Base-by-base conservation (phyloP, 2,113 vertebrate species). In the Clupea harengus region DNA sequence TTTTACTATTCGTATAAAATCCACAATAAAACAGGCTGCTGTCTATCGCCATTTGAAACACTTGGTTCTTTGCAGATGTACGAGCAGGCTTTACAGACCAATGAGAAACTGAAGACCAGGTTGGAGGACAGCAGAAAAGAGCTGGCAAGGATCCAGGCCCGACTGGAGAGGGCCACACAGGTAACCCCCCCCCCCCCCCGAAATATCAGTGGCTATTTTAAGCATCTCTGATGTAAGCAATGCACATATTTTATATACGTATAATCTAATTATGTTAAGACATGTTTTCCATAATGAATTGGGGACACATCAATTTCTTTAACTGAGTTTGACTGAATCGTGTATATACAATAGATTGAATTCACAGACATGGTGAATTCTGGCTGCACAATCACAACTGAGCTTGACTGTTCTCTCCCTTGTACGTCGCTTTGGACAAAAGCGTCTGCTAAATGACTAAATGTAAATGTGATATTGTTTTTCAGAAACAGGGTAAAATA, bases 71-170 rank as follows among this genome's bases (percentile, higher is more conserved):
- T 90, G 17, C 89, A 99, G 97, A 94, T 99, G 52, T 98, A 98
- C 0, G 97, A 98, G 91, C 95, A 95, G 0, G 97, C 97, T 64
- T 92, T 97, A 88, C 92, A 95, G 0, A 97, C 97, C 89, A 99
- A 99, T 91, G 96, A 97, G 81, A 97, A 96, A 87, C 95, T 99
- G 82, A 98, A 98, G 91, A 94, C 95, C 2, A 96, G 96, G 72
- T 93, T 99, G 89, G 96, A 97, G 86, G 96, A 96, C 75, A 97
- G 96, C 75, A 97, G 97, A 89, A 92, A 95, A 25, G 97, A 99
- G 89, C 92, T 98, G 32, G 87, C 92, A 0, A 91, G 96, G 81
- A 92, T 98, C 87, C 97, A 97, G 88, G 90, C 96, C 6, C 97
- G 97, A 91, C 91, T 99, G 89, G 96, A 97, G 85, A 96, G 94